Evolutionary conservation across 1,140 invertebrate genomes (phyloP).

Genomic region (Teleogryllus occipitalis): DNA sequence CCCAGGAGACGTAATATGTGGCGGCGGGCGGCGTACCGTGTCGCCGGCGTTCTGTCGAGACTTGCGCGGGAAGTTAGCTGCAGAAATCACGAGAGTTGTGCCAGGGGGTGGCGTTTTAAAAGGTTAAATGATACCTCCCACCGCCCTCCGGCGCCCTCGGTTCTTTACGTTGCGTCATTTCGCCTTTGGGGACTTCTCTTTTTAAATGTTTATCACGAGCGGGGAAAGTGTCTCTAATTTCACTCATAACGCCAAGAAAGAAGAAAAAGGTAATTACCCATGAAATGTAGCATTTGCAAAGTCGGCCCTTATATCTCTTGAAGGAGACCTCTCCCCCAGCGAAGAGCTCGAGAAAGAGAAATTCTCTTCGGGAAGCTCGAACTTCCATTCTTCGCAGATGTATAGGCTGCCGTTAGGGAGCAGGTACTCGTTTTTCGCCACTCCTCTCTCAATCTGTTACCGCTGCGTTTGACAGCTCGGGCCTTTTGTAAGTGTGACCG

Average conservation of each 20-base stretch:
- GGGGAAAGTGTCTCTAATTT: not conserved
- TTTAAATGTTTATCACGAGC: not conserved
- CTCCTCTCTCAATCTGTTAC: too few species aligned
- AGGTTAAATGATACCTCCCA: not conserved
- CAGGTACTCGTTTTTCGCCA: too few species aligned
- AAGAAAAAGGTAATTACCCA: conserved; percentile 5
- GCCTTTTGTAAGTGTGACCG: too few species aligned
- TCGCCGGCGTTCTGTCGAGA: too few species aligned
- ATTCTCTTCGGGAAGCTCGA: not conserved
- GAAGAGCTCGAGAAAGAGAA: not conserved
- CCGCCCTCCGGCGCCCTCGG: not conserved
- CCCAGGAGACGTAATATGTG: too few species aligned
- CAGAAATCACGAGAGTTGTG: too few species aligned
- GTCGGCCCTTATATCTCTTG: not conserved
- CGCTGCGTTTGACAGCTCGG: too few species aligned
- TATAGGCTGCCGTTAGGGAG: not conserved
- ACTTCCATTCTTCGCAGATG: not conserved
- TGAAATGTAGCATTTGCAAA: not conserved
- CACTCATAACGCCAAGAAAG: not conserved
- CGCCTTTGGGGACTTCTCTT: not conserved
- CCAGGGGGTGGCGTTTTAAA: not conserved
- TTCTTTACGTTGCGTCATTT: not conserved
- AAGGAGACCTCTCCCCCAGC: not conserved
- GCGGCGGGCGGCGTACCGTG: too few species aligned
- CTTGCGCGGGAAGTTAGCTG: too few species aligned